Base-by-base conservation (phyloP, 2,113 vertebrate genomes). In the Orientallactaga bullata region DNA sequence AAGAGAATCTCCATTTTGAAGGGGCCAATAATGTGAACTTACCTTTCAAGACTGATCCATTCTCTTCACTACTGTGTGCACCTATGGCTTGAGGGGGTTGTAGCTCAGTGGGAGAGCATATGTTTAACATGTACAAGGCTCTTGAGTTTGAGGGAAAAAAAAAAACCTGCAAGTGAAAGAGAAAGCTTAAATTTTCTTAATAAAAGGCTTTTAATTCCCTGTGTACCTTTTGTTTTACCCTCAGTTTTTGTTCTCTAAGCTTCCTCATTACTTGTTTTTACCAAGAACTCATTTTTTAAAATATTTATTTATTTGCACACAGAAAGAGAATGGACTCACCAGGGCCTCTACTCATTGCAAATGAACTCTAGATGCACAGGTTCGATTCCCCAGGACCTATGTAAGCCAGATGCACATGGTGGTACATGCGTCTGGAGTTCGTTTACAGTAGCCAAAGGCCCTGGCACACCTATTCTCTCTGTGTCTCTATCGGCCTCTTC, bases 1-100 rank as follows among this genome's bases (percentile, higher is more conserved):
- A 88, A 68, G 32, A 60, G 55, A 88, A 88, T 94, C 35, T 79
- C 32, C 83, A 58, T 81, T 88, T 90, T 90, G 55, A 94, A 85
- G 65, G 68, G 4, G 20, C 30, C 80, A 88, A 6, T 66, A 35
- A 84, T 60, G 37, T 89, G 58, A 89, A 39, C 21, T 77, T 24
- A 68, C 12, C 12, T 13, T 84, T 88, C 7, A 85, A 95, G 39
- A 80, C 81, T 94, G 93, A 92, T 82, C 23, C 71, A 81, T 16
- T 82, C 39, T 89, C 23, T 89, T 94, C 37, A 55, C 30, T 73
- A 16, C 18, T 69, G 0, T 55, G 30, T 73, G 51, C 20, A 88
- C 30, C 39, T 88, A n/a, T 55, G 55, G 55, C 26, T 11, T 28
- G 9, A 30, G 26, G 65, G 23, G 65, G 65, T 30, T 89, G 15